These are phyloP conservation scores for Chrysina gloriosa DNA, from an alignment of 2,888 invertebrate genomes.

Conservation along the genomic window DNA sequence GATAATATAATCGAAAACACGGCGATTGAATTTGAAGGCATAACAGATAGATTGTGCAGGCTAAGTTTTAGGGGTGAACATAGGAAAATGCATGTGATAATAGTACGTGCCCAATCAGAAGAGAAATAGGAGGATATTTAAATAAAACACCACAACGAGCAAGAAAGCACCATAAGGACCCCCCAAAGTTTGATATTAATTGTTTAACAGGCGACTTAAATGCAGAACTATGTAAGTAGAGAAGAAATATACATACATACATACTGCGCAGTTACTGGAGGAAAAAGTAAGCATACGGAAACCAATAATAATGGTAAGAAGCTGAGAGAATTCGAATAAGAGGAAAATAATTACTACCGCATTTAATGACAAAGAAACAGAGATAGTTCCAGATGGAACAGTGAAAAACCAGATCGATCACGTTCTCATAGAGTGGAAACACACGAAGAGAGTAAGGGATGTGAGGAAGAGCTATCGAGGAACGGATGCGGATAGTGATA, in stretches of 20 bases:
- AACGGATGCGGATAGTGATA: conserved; percentile 5
- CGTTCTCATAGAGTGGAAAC: conserved; percentile 12
- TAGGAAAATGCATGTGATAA: conserved; percentile 2
- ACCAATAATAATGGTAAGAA: not conserved
- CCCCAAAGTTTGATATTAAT: not conserved
- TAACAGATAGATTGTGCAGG: conserved; percentile 46
- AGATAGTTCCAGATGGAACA: conserved; percentile 28
- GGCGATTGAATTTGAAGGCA: conserved; percentile 40
- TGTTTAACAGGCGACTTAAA: not conserved
- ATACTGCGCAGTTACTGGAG: not conserved
- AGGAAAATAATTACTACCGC: not conserved
- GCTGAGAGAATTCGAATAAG: not conserved
- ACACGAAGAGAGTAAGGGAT: not conserved
- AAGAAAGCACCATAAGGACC: conserved; percentile 34
- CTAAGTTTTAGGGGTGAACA: conserved; percentile 45
- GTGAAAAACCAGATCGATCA: conserved; percentile 42
- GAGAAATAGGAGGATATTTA: conserved; percentile 41
- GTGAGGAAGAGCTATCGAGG: conserved; percentile 7
- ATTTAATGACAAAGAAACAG: not conserved
- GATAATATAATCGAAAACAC: conserved; percentile 15
- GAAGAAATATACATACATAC: not conserved
- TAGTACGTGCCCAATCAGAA: conserved; percentile 48
- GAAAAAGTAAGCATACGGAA: not conserved
- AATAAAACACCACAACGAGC: conserved; percentile 45
- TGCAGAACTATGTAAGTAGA: not conserved